phyloP scores from a whole-genome alignment of 2,113 vertebrate species.

The Uria lomvia region DNA sequence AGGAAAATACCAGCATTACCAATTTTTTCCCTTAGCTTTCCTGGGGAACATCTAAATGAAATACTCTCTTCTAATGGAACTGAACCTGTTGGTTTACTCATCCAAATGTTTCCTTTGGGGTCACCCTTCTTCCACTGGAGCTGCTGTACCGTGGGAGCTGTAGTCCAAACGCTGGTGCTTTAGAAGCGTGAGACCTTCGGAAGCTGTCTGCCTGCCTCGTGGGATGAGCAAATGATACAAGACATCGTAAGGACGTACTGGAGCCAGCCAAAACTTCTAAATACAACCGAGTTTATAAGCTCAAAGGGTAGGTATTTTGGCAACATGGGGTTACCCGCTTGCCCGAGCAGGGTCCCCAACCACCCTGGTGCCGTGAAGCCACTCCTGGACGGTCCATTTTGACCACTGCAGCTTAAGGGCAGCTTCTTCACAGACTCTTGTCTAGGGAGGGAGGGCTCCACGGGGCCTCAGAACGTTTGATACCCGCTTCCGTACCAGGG shows the following conservation, averaged over 20 bases:
- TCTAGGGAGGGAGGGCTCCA: rapidly evolving
- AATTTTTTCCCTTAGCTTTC: neutral
- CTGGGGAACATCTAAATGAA: neutral
- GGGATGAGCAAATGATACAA: neutral
- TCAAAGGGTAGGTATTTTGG: neutral
- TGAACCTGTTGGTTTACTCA: neutral
- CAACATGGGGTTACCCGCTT: rapidly evolving
- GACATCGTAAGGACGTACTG: rapidly evolving
- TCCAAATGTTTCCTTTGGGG: neutral
- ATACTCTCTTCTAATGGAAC: rapidly evolving
- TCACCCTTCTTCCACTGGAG: neutral
- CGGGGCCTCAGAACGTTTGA: neutral
- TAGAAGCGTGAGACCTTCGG: rapidly evolving
- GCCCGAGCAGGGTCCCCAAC: neutral
- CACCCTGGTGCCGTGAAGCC: neutral
- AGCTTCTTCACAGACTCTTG: neutral
- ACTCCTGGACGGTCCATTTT: neutral
- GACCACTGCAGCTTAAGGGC: neutral
- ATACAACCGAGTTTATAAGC: neutral
- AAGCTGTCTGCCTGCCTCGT: neutral
- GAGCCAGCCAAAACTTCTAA: neutral
- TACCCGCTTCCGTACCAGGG: rapidly evolving
- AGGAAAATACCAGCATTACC: neutral
- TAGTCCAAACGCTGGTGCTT: neutral
- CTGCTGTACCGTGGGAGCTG: neutral